A percentile compares a stretch with the other conserved stretches of the same genome.
Conservation (phyloP, 2,797 vertebrate species). For the Stomatorhinus walkeri region DNA sequence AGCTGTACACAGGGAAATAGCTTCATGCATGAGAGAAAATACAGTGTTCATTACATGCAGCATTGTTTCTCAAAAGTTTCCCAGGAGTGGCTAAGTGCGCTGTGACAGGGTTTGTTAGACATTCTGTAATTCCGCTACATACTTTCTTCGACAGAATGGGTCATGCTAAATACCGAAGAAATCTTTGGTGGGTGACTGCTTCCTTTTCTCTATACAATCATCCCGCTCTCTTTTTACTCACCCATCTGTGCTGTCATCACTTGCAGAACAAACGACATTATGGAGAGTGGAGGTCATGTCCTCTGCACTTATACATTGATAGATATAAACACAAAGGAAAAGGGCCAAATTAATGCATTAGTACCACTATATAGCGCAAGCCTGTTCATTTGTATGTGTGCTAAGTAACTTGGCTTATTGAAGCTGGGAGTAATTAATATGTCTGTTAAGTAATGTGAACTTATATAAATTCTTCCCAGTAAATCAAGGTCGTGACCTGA, state of each 20-base stretch:
- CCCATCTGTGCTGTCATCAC: not conserved
- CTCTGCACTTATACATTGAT: conserved; percentile 8
- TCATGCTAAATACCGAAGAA: conserved; percentile 2
- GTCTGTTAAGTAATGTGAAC: not conserved
- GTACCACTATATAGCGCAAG: not conserved
- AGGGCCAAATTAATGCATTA: conserved; percentile 2
- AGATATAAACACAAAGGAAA: conserved; percentile 2
- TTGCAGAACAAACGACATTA: not conserved
- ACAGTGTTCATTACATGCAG: not conserved
- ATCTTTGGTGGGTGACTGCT: not conserved
- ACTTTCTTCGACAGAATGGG: not conserved
- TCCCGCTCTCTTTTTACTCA: not conserved
- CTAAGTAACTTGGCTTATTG: not conserved
- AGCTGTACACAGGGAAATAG: not conserved
- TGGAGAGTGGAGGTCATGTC: not conserved
- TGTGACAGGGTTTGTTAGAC: not conserved
- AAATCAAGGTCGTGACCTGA: not conserved
- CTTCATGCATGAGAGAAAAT: not conserved
- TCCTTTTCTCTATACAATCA: not conserved
- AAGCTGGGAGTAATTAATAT: conserved; percentile 10
- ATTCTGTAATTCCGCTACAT: not conserved
- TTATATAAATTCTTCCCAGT: not conserved
- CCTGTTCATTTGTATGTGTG: not conserved
- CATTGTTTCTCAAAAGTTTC: not conserved
- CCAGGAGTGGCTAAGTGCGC: not conserved